Evolutionary conservation across 23 tunicate genomes (phyloP).

Genomic region (Corella eumyota): DNA sequence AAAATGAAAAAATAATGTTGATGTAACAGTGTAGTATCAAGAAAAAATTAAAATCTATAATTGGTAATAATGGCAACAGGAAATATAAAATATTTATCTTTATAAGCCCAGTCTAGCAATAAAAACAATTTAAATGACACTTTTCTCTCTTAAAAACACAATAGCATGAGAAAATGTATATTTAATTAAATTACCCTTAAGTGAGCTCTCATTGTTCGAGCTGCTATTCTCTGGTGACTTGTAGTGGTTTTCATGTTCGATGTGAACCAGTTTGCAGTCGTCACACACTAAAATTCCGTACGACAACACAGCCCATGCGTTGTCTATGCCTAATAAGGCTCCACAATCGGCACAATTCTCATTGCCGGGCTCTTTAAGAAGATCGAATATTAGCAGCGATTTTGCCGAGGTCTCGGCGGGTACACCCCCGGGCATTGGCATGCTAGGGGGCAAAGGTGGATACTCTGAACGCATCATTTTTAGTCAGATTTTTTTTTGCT

Average conservation of each 20-base stretch:
- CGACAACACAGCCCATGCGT: conserved; percentile 81
- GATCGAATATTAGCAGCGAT: conserved; percentile 12
- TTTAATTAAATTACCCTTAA: conserved; percentile 8
- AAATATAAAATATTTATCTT: too few species aligned
- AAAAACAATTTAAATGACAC: not conserved
- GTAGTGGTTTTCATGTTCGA: conserved; percentile 67
- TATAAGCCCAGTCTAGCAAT: not conserved
- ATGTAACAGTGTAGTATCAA: not conserved
- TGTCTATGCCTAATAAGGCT: conserved; percentile 47
- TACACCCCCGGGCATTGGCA: conserved; percentile 24
- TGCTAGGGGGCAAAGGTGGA: conserved; percentile 27
- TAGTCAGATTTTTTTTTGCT: too few species aligned
- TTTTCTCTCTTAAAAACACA: not conserved
- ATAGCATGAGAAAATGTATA: too few species aligned
- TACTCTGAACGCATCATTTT: conserved; percentile 51
- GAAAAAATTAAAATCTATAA: conserved; percentile 2
- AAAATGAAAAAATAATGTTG: not conserved
- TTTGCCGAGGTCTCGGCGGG: conserved; percentile 22
- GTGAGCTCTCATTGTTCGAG: conserved; percentile 8
- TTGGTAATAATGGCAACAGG: too few species aligned
- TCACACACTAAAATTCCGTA: conserved; percentile 92
- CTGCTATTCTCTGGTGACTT: conserved; percentile 21
- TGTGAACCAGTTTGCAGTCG: conserved; percentile 96
- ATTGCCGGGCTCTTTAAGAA: conserved; percentile 66
- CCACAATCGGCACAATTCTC: conserved; percentile 86